Conservation (phyloP, 1,140 invertebrate species). For the Drosophila eugracilis region DNA sequence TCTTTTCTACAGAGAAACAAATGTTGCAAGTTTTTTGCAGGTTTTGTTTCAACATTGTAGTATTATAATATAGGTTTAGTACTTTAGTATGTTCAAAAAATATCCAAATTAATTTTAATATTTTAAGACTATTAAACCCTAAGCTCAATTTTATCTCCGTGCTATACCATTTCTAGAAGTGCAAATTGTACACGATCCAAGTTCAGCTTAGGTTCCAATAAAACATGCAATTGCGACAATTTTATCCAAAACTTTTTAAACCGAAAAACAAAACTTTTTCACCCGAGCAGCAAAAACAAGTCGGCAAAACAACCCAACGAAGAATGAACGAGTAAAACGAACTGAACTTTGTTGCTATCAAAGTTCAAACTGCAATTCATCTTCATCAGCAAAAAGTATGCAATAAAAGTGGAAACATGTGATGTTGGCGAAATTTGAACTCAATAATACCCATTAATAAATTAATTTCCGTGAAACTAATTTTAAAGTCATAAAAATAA, state of each 20-base stretch:
- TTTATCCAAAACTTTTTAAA: conserved; percentile 59
- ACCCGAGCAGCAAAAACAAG: conserved; percentile 12
- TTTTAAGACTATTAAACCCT: no score
- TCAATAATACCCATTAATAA: conserved; percentile 1
- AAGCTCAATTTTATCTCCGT: neutral
- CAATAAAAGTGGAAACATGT: conserved; percentile 13
- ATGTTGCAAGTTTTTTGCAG: neutral
- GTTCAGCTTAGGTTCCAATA: conserved; percentile 34
- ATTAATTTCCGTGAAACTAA: no score
- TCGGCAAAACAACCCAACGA: conserved; percentile 13
- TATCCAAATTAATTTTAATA: no score
- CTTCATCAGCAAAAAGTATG: conserved; percentile 65
- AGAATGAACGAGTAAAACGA: conserved; percentile 10
- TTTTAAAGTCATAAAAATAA: neutral
- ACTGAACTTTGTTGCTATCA: conserved; percentile 56
- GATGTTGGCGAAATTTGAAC: neutral
- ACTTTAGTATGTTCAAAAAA: no score
- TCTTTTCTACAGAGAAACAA: neutral
- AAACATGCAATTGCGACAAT: conserved; percentile 65
- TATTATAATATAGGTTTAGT: no score
- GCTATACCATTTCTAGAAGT: neutral
- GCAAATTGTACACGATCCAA: neutral
- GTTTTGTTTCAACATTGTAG: no score
- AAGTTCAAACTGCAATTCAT: conserved; percentile 81
- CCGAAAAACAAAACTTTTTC: conserved; percentile 41